phyloP scores from a whole-genome alignment of 2,113 vertebrate genomes.

The Hippocampus zosterae region DNA sequence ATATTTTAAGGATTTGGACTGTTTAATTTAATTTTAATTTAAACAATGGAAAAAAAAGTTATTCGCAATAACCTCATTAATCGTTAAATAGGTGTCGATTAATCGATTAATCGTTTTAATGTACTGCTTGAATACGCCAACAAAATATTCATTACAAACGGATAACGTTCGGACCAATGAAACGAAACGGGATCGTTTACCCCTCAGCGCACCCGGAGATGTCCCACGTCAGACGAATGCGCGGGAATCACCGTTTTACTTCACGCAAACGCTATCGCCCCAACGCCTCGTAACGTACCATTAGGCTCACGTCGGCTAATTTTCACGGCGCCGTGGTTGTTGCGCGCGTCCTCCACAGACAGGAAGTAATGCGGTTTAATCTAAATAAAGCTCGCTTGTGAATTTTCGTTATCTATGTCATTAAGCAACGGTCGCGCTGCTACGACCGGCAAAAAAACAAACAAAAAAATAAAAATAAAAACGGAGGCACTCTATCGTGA shows the following conservation, averaged over 20 bases:
- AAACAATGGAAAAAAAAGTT: too few species aligned
- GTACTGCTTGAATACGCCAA: too few species aligned
- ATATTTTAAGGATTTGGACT: too few species aligned
- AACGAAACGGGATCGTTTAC: background rate
- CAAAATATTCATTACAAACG: background rate
- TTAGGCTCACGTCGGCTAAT: slow-evolving; percentile 23
- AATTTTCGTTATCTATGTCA: slow-evolving; percentile 79
- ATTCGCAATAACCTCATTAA: too few species aligned
- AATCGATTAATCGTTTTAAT: too few species aligned
- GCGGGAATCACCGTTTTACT: background rate
- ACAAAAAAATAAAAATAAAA: slow-evolving; percentile 32
- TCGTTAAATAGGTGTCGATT: too few species aligned
- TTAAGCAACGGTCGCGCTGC: slow-evolving; percentile 78
- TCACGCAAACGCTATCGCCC: background rate
- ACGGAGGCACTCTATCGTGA: slow-evolving; percentile 69
- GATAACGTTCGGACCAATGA: background rate
- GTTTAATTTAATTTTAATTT: too few species aligned
- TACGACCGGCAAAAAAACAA: slow-evolving; percentile 48
- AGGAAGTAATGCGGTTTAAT: slow-evolving; percentile 54
- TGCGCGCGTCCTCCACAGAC: background rate
- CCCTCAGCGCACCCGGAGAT: background rate
- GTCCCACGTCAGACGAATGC: too few species aligned
- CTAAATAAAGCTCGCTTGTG: slow-evolving; percentile 70
- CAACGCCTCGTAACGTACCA: slow-evolving; percentile 2
- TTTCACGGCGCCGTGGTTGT: slow-evolving; percentile 5